These are phyloP conservation scores for Whitmania pigra DNA, from an alignment of 1,140 invertebrate genomes.

Conservation along the genomic window DNA sequence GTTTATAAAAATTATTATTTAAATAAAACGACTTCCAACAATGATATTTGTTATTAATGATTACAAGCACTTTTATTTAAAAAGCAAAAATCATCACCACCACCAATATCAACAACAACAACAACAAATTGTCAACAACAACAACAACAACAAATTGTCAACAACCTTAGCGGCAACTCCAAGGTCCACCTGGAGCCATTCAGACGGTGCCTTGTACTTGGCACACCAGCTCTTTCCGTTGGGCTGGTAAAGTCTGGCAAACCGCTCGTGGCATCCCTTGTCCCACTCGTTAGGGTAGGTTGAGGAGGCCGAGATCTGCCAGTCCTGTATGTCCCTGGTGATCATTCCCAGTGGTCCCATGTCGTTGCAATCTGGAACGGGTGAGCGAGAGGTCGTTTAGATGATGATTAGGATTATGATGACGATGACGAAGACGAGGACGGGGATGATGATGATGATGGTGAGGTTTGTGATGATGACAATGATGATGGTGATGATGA, in stretches of 20 bases:
- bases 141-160: background rate
- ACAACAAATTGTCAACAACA: no score
- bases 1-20: no score
- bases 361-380: conserved; percentile 17
- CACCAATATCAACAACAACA: no score
- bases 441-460: no score
- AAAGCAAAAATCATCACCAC: no score
- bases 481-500: no score
- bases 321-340: conserved; percentile 43
- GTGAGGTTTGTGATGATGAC: no score
- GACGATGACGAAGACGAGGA: background rate
- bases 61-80: no score
- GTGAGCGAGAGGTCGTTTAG: background rate
- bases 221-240: conserved; percentile 41
- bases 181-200: conserved; percentile 41
- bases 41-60: no score
- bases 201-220: conserved; percentile 33
- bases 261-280: conserved; percentile 40
- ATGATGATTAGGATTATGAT: no score
- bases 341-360: conserved; percentile 40
- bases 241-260: conserved; percentile 40
- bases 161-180: conserved; percentile 38
- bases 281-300: conserved; percentile 33
- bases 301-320: conserved; percentile 45
- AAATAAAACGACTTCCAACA: no score